Evolutionary conservation across 2,797 vertebrate species (phyloP).

Genomic region (Ctenochaetus hawaiiensis): DNA sequence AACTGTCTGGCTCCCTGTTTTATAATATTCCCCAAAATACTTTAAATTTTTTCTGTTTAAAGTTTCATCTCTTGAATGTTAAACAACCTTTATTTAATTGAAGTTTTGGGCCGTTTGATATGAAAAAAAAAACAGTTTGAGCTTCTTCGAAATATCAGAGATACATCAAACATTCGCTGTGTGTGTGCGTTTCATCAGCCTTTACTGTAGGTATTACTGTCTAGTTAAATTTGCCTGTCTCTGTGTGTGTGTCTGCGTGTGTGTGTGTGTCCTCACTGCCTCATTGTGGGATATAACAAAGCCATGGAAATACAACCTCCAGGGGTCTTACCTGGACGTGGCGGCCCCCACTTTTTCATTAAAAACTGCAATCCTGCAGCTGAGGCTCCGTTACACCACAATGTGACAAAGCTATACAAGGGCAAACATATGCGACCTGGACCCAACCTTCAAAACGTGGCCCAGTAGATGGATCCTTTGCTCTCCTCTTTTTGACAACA

Average conservation of each 20-base stretch:
- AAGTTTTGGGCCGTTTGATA: constrained; percentile 41
- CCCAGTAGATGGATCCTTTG: constrained; percentile 75
- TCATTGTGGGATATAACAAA: constrained; percentile 87
- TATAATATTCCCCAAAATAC: constrained; percentile 12
- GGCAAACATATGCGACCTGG: constrained; percentile 87
- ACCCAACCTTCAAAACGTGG: constrained; percentile 78
- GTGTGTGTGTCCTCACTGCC: constrained; percentile 55
- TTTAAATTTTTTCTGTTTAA: constrained; percentile 6
- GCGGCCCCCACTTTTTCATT: constrained; percentile 86
- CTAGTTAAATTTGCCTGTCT: constrained; percentile 42
- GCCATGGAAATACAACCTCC: constrained; percentile 84
- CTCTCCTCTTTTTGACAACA: constrained; percentile 73
- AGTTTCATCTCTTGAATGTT: not conserved
- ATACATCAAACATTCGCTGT: constrained; percentile 35
- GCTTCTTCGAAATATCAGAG: constrained; percentile 50
- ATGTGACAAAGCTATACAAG: constrained; percentile 82
- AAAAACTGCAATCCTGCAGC: constrained; percentile 86
- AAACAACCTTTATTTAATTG: not conserved
- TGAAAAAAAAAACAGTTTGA: constrained; percentile 1
- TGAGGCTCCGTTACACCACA: constrained; percentile 87
- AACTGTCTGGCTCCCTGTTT: constrained; percentile 7
- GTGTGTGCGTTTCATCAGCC: constrained; percentile 38
- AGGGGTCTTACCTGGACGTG: constrained; percentile 86
- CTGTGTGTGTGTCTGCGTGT: constrained; percentile 24
- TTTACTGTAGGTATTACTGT: constrained; percentile 40